These are phyloP conservation scores for Capitulum mitella DNA, from an alignment of 2,888 invertebrate genomes.

Conservation along the genomic window DNA sequence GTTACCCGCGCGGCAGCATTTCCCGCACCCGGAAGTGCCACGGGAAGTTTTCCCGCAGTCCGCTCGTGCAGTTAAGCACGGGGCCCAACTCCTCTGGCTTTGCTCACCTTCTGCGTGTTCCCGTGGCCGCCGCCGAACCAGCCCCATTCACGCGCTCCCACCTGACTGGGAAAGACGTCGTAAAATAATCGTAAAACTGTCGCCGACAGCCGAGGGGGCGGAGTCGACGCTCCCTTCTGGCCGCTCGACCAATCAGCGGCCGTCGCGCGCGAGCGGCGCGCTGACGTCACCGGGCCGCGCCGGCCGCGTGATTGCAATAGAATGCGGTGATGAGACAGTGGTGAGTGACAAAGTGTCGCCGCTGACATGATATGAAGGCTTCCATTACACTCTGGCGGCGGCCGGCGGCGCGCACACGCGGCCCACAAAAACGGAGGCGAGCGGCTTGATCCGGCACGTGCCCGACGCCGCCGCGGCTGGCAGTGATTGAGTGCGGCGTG, in stretches of 20 bases:
- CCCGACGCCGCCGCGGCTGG: background rate
- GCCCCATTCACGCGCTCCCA: background rate
- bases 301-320: background rate
- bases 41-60: too few species aligned
- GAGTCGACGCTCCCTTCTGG: background rate
- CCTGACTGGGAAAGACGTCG: conserved; percentile 14
- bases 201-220: background rate
- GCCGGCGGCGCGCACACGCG: background rate
- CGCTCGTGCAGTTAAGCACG: too few species aligned
- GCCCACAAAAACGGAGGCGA: background rate
- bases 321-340: background rate
- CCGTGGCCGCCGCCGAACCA: background rate
- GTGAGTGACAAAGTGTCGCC: background rate
- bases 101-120: background rate
- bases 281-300: background rate
- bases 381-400: background rate
- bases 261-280: background rate
- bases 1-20: too few species aligned
- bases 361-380: background rate
- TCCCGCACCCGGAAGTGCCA: too few species aligned
- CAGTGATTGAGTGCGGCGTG: background rate
- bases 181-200: conserved; percentile 23
- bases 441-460: too few species aligned
- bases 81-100: too few species aligned
- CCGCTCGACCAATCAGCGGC: background rate